Percentiles rank a stretch among this genome's conserved stretches.
Evolutionary conservation across 2,113 vertebrate genomes (phyloP).

Genomic region (Megatriorchis doriae): DNA sequence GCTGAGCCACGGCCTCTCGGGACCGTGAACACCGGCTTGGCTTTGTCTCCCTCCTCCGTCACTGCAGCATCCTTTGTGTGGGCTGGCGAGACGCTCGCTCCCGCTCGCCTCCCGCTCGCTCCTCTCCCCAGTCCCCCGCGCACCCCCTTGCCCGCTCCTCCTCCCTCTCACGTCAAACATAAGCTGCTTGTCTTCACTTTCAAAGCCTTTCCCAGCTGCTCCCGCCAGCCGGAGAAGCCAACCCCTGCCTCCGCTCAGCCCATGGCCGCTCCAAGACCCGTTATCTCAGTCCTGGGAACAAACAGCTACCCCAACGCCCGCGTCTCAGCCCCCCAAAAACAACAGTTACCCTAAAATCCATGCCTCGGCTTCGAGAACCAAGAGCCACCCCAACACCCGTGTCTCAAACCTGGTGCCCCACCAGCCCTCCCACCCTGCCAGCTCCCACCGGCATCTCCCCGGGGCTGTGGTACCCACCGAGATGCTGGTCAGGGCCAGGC

Average conservation of each 20-base stretch:
- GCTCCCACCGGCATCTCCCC: neutral
- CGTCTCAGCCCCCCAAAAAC: rapidly evolving
- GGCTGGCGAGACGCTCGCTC: neutral
- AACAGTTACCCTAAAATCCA: too few relatives aligned
- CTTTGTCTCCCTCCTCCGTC: neutral
- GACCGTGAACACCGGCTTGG: neutral
- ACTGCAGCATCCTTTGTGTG: neutral
- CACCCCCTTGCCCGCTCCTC: neutral
- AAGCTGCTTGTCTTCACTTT: constrained; percentile 2
- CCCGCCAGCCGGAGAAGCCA: neutral
- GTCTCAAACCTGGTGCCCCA: too few relatives aligned
- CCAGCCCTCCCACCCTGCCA: neutral
- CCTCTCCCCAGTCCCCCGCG: neutral
- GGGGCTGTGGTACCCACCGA: rapidly evolving
- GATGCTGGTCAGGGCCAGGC: too few relatives aligned
- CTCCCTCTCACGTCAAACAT: neutral
- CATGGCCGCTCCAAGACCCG: rapidly evolving
- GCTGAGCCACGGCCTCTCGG: neutral
- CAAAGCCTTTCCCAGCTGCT: constrained; percentile 2
- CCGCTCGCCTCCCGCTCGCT: neutral
- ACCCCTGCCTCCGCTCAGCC: neutral
- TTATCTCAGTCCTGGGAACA: rapidly evolving
- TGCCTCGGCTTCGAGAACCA: neutral
- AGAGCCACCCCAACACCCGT: neutral
- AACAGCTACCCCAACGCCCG: rapidly evolving